phyloP scores from a whole-genome alignment of 2,888 invertebrate genomes.

The Acrobeloides nanus region DNA sequence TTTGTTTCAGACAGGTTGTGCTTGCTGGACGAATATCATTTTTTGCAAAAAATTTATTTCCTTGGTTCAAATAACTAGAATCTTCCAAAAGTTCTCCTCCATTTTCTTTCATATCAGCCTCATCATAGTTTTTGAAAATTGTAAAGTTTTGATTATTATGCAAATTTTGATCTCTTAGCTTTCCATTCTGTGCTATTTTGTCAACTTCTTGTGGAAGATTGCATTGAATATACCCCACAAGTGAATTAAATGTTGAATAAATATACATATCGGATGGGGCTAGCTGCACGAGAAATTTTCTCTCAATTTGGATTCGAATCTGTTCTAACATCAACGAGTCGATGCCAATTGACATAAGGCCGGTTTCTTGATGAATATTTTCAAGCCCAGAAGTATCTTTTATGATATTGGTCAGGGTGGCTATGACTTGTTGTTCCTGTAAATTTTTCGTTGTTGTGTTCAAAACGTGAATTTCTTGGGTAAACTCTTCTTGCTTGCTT shows the following conservation, averaged over 20 bases:
- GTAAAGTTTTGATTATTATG: too few relatives aligned
- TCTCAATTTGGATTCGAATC: slow-evolving; percentile 22
- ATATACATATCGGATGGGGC: slow-evolving; percentile 50
- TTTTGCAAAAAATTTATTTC: too few relatives aligned
- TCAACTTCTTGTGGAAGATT: slow-evolving; percentile 10
- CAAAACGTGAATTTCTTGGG: too few relatives aligned
- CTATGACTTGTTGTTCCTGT: too few relatives aligned
- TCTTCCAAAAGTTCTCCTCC: too few relatives aligned
- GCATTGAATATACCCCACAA: slow-evolving; percentile 15
- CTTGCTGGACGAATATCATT: too few relatives aligned
- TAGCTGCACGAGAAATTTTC: slow-evolving; percentile 20
- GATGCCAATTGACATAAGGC: slow-evolving; percentile 45
- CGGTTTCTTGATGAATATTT: slow-evolving; percentile 20
- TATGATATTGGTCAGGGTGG: too few relatives aligned
- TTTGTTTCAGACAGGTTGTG: too few relatives aligned
- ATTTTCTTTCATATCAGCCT: slow-evolving; percentile 5
- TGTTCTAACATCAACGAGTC: slow-evolving; percentile 48
- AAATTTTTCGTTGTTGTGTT: too few relatives aligned
- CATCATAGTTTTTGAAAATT: too few relatives aligned
- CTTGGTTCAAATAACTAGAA: too few relatives aligned
- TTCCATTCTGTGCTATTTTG: not conserved
- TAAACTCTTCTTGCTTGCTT: too few relatives aligned
- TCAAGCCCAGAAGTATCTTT: slow-evolving; percentile 30
- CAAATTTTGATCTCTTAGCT: not conserved
- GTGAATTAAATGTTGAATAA: slow-evolving; percentile 23